These are phyloP conservation scores for Myotis pilosus DNA, from an alignment of 2,797 vertebrate genomes.

Conservation along the genomic window DNA sequence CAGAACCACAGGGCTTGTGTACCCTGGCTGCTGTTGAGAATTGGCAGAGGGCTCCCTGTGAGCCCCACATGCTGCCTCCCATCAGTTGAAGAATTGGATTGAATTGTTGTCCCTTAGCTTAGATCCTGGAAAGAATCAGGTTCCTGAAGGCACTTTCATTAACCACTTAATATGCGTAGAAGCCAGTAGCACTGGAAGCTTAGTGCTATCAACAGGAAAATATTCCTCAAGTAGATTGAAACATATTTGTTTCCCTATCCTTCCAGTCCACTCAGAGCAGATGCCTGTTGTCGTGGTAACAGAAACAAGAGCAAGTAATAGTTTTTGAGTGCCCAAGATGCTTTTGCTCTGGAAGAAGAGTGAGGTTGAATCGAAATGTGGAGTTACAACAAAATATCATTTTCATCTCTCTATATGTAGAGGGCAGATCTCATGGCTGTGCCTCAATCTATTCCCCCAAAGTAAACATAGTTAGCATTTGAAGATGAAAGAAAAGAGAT, in stretches of 20 bases:
- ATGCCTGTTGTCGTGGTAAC: constrained; percentile 74
- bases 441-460: constrained; percentile 18
- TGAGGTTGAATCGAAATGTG: constrained; percentile 56
- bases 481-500: constrained; percentile 37
- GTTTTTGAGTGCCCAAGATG: constrained; percentile 62
- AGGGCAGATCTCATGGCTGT: constrained; percentile 49
- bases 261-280: constrained; percentile 69
- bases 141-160: constrained; percentile 56
- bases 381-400: constrained; percentile 64
- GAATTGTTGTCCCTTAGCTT: not conserved
- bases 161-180: constrained; percentile 58
- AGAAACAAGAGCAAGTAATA: constrained; percentile 67
- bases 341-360: constrained; percentile 62
- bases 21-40: not conserved
- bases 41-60: not conserved
- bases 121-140: constrained; percentile 39
- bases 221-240: constrained; percentile 65
- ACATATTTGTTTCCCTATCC: constrained; percentile 62
- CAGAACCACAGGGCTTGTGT: not conserved
- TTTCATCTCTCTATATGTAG: constrained; percentile 51
- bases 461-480: constrained; percentile 56
- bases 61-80: not conserved
- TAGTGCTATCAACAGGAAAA: constrained; percentile 34
- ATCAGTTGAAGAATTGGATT: not conserved
- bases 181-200: constrained; percentile 28